Conservation (phyloP, 2,113 vertebrate genomes). For the Struthidea cinerea region DNA sequence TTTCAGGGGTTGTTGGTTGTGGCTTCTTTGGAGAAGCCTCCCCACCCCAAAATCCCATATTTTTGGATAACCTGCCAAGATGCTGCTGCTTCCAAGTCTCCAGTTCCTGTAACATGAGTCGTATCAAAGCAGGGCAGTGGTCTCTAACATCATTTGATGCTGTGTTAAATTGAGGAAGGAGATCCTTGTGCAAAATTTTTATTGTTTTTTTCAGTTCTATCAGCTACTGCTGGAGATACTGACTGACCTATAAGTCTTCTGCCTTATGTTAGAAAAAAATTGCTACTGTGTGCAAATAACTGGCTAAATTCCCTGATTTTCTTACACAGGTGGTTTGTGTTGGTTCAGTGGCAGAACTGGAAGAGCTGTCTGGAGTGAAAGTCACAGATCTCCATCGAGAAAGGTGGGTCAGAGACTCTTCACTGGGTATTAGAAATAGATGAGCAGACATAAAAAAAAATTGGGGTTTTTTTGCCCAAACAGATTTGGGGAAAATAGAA, state of each 20-base stretch:
- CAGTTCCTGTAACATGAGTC: background rate
- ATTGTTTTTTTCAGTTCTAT: background rate
- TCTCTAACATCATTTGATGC: background rate
- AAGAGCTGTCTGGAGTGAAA: conserved; percentile 85
- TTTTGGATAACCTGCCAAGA: background rate
- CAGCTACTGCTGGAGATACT: background rate
- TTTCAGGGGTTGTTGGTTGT: background rate
- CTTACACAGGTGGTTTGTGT: conserved; percentile 87
- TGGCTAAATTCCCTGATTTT: background rate
- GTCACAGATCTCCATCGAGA: conserved; percentile 93
- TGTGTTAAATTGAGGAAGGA: background rate
- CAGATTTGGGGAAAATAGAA: background rate
- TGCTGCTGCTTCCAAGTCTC: background rate
- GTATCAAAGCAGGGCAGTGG: background rate
- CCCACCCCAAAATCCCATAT: fast-evolving
- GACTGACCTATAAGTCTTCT: background rate
- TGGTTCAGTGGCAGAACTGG: conserved; percentile 88
- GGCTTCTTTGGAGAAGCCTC: background rate
- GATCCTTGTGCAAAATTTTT: background rate
- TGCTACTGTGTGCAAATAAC: background rate
- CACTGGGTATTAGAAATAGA: background rate
- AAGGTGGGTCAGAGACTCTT: conserved; percentile 71
- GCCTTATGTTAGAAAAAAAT: background rate
- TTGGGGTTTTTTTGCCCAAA: fast-evolving
- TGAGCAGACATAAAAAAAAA: background rate